Evolutionary conservation across 92 coral and sea anemone genomes (phyloP).

Genomic region (Palythoa grandis): DNA sequence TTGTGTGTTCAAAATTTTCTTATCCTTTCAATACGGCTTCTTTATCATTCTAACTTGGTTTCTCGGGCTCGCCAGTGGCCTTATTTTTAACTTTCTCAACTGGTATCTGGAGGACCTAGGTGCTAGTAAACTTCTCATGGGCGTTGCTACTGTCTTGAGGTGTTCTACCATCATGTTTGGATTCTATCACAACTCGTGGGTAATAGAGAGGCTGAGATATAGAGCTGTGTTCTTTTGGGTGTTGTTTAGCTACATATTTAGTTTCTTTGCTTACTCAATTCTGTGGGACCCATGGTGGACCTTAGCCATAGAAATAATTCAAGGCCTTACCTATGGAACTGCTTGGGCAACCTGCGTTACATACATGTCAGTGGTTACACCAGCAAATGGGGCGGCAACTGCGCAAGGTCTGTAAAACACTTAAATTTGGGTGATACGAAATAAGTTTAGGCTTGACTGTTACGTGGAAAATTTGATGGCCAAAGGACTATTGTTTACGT

Average conservation of each 20-base stretch:
- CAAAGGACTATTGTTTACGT: too few relatives aligned
- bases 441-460: neutral
- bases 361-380: constrained; percentile 93
- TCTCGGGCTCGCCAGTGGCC: constrained; percentile 90
- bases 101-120: constrained; percentile 98
- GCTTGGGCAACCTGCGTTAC: constrained; percentile 95
- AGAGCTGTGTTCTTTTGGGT: constrained; percentile 64
- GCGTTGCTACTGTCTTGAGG: constrained; percentile 73
- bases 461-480: neutral
- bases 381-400: constrained; percentile 95
- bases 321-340: constrained; percentile 89
- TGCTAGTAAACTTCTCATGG: constrained; percentile 89
- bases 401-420: constrained; percentile 80
- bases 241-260: constrained; percentile 63
- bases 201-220: constrained; percentile 73
- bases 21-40: constrained; percentile 77
- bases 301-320: constrained; percentile 83
- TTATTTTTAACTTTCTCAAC: constrained; percentile 85
- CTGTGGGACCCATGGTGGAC: constrained; percentile 87
- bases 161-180: constrained; percentile 76
- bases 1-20: constrained; percentile 51
- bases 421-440: neutral
- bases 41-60: constrained; percentile 83
- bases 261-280: constrained; percentile 80
- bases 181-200: constrained; percentile 72